phyloP scores from a whole-genome alignment of 2,113 vertebrate species.

The Oncorhynchus kisutch region DNA sequence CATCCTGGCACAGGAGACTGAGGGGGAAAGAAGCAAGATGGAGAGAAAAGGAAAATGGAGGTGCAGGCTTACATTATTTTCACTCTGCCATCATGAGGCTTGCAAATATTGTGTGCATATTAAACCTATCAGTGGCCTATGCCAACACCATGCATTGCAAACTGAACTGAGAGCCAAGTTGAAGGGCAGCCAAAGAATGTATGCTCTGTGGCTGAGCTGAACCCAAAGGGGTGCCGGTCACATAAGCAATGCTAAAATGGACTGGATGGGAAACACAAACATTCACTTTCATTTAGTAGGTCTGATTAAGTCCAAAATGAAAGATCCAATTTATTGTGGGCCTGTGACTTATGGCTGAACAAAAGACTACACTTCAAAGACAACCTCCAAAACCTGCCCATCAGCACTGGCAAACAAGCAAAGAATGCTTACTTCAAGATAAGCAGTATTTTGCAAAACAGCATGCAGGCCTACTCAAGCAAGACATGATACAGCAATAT shows the following conservation, averaged over 20 bases:
- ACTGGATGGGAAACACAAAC: constrained; percentile 2
- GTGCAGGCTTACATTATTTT: constrained; percentile 9
- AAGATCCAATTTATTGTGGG: neutral
- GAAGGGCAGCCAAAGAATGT: constrained; percentile 66
- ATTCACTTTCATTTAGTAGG: constrained; percentile 1
- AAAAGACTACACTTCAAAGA: constrained; percentile 10
- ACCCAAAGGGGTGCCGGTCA: constrained; percentile 47
- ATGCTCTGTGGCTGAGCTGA: constrained; percentile 52
- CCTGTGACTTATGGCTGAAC: neutral
- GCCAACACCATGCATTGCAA: constrained; percentile 39
- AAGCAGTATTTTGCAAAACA: constrained; percentile 66
- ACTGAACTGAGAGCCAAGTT: constrained; percentile 54
- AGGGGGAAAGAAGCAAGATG: constrained; percentile 19
- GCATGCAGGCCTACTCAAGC: constrained; percentile 63
- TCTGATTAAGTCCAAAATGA: neutral
- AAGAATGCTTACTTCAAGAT: constrained; percentile 59
- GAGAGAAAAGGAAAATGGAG: constrained; percentile 9
- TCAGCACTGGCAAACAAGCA: constrained; percentile 47
- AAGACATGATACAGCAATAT: constrained; percentile 54
- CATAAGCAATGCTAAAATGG: constrained; percentile 43
- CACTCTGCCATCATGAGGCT: constrained; percentile 11
- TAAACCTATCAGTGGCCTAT: constrained; percentile 35
- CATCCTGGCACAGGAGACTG: constrained; percentile 24
- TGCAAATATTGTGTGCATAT: constrained; percentile 32
- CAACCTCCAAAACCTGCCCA: constrained; percentile 13